These are phyloP conservation scores for Meloidogyne chitwoodi DNA, from an alignment of 1,140 invertebrate species.

Conservation along the genomic window DNA sequence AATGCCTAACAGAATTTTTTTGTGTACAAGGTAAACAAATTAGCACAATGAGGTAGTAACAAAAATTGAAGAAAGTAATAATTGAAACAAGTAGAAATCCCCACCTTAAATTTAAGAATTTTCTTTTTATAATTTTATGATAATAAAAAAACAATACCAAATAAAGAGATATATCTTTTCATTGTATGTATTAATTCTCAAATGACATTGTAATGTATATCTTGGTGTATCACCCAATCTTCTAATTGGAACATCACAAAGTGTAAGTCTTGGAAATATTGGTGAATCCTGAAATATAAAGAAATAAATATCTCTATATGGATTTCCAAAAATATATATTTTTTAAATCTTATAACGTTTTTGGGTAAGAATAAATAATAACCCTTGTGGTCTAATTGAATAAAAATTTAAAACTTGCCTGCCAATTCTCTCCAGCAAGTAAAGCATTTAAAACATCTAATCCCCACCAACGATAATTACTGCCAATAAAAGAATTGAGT, in stretches of 20 bases:
- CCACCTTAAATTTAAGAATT: constrained; percentile 23
- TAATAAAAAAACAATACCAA: neutral
- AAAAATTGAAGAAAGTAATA: constrained; percentile 42
- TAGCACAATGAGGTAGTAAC: constrained; percentile 34
- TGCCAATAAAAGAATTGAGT: constrained; percentile 62
- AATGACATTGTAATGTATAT: neutral
- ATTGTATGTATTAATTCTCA: constrained; percentile 1
- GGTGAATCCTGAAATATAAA: constrained; percentile 4
- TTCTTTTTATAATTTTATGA: too few relatives aligned
- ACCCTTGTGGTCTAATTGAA: too few relatives aligned
- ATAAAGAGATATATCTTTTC: constrained; percentile 3
- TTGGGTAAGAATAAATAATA: too few relatives aligned
- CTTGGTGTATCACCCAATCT: constrained; percentile 49
- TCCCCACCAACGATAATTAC: constrained; percentile 62
- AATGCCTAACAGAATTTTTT: constrained; percentile 11
- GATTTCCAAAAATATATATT: too few relatives aligned
- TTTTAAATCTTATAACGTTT: too few relatives aligned
- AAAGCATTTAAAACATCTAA: constrained; percentile 61
- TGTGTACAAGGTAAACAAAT: constrained; percentile 8
- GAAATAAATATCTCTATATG: too few relatives aligned
- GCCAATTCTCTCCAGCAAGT: constrained; percentile 59
- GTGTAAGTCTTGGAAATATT: neutral
- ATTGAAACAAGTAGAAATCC: constrained; percentile 43
- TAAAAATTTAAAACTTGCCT: too few relatives aligned
- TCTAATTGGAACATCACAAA: constrained; percentile 44